Evolutionary conservation across 2,888 invertebrate species (phyloP).

Genomic region (Anoplius nigerrimus): DNA sequence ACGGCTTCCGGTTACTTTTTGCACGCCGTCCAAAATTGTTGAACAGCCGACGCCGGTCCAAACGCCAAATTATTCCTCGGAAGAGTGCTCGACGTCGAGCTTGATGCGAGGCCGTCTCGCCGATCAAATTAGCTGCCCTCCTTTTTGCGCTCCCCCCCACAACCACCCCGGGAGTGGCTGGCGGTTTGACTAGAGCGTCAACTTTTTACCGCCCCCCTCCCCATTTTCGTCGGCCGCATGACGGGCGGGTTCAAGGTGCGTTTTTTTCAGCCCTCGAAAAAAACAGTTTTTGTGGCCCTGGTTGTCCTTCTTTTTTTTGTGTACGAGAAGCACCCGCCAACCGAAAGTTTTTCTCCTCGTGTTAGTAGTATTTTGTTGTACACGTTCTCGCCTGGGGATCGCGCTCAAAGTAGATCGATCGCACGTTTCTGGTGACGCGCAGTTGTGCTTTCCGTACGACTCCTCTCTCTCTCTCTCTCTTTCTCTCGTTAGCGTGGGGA

Average conservation of each 20-base stretch:
- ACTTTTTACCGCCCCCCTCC: not conserved
- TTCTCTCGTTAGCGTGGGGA: not conserved
- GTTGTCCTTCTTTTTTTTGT: conserved; percentile 40
- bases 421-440: no score
- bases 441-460: not conserved
- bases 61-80: no score
- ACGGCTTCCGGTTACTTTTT: not conserved
- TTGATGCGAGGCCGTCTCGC: no score
- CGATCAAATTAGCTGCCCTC: no score
- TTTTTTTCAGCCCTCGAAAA: conserved; percentile 45
- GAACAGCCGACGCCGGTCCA: no score
- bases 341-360: conserved; percentile 22
- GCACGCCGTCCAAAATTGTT: no score
- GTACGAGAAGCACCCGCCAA: not conserved
- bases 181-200: no score
- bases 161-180: no score
- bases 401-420: not conserved
- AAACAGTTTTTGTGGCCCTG: conserved; percentile 52
- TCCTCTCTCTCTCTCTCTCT: not conserved
- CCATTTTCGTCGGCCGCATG: not conserved
- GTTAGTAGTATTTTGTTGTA: conserved; percentile 28
- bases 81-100: no score
- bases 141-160: no score
- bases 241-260: not conserved
- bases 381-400: not conserved